phyloP scores from a whole-genome alignment of 2,113 vertebrate genomes.

The Barbus barbus region DNA sequence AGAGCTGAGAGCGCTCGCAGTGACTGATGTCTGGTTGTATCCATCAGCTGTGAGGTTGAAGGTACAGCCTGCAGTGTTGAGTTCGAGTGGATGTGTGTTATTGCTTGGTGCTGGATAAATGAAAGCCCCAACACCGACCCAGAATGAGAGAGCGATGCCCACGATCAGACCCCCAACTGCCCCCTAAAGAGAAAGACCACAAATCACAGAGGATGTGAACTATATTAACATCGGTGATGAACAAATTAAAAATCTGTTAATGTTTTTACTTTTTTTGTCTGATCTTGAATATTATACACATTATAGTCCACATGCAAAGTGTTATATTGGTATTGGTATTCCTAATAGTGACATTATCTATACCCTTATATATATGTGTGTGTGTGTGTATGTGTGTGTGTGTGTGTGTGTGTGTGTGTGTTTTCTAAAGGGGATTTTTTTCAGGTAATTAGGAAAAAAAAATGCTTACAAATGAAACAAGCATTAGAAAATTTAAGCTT shows the following conservation, averaged over 20 bases:
- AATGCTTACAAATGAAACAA: too few relatives aligned
- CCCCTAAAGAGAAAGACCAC: constrained; percentile 69
- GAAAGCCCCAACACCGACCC: constrained; percentile 76
- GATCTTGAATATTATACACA: too few relatives aligned
- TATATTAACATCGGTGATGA: background rate
- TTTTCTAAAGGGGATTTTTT: too few relatives aligned
- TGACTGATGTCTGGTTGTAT: constrained; percentile 4
- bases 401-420: too few relatives aligned
- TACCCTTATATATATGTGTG: too few relatives aligned
- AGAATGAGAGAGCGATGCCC: constrained; percentile 69
- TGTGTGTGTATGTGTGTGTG: too few relatives aligned
- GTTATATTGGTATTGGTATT: too few relatives aligned
- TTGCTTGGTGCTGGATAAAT: constrained; percentile 72
- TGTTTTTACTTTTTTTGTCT: background rate
- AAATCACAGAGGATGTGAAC: background rate
- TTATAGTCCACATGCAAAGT: too few relatives aligned
- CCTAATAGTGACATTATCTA: too few relatives aligned
- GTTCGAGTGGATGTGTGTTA: constrained; percentile 72
- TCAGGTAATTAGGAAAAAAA: too few relatives aligned
- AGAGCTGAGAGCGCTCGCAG: background rate
- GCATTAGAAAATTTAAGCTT: too few relatives aligned
- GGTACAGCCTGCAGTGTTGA: constrained; percentile 72
- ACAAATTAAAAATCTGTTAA: background rate
- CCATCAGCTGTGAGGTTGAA: constrained; percentile 49
- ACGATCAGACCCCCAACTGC: constrained; percentile 70